A percentile compares a stretch with the other conserved stretches of the same genome.
Conservation (phyloP, 2,797 vertebrate genomes). For the Cuculus canorus region DNA sequence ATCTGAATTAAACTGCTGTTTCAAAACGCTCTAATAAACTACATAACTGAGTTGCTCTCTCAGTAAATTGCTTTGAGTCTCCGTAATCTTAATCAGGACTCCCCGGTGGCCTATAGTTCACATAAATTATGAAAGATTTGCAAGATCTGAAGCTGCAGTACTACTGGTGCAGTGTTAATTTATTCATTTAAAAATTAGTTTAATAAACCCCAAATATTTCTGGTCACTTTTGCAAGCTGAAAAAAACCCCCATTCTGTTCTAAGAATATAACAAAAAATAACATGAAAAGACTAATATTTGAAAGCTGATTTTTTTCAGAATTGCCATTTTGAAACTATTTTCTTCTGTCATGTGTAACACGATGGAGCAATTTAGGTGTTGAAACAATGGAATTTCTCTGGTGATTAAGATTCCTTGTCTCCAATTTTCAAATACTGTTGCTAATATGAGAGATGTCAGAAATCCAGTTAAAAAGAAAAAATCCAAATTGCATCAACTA, state of each 20-base stretch:
- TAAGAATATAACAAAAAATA: not conserved
- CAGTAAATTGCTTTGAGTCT: not conserved
- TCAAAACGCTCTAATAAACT: not conserved
- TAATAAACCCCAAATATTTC: not conserved
- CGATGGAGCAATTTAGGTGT: not conserved
- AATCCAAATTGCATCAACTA: not conserved
- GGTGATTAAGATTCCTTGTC: not conserved
- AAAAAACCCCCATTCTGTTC: accelerated
- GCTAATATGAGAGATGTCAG: not conserved
- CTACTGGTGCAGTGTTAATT: not conserved
- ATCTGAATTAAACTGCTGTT: not conserved
- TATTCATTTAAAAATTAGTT: not conserved
- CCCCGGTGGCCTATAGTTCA: not conserved
- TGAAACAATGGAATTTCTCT: not conserved
- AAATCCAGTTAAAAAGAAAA: not conserved
- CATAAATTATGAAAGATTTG: not conserved
- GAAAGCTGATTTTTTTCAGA: not conserved
- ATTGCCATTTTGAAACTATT: not conserved
- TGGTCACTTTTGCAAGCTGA: not conserved
- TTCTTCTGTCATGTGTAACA: not conserved
- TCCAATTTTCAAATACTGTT: not conserved
- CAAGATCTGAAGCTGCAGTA: not conserved
- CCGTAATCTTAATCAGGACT: not conserved
- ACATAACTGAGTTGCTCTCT: not conserved
- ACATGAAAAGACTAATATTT: not conserved